phyloP scores from a whole-genome alignment of 2,888 invertebrate species.

The Trichogramma dendrolimi region DNA sequence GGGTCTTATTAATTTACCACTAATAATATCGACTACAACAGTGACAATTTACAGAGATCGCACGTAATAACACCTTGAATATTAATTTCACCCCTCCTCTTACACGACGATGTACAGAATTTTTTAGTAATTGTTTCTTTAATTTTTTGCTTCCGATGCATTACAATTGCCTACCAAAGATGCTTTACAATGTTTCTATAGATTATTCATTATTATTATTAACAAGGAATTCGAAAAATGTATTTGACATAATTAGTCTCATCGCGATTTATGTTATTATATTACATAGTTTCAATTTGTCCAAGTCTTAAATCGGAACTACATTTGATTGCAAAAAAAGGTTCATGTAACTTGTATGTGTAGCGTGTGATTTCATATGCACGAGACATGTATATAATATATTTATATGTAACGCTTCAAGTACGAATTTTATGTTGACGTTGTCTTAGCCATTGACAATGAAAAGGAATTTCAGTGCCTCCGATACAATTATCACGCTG shows the following conservation, averaged over 20 bases:
- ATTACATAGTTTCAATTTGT: constrained; percentile 20
- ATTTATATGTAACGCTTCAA: no score
- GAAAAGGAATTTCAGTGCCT: constrained; percentile 44
- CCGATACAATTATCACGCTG: constrained; percentile 28
- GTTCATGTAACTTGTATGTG: constrained; percentile 17
- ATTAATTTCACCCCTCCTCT: constrained; percentile 33
- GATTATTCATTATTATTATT: constrained; percentile 15
- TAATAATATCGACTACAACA: constrained; percentile 37
- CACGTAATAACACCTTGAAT: constrained; percentile 31
- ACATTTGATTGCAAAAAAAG: constrained; percentile 37
- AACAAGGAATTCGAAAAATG: constrained; percentile 18
- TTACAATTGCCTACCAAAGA: constrained; percentile 10
- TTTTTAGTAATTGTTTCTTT: background rate
- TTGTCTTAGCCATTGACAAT: constrained; percentile 31
- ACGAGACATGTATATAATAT: background rate
- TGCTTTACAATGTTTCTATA: constrained; percentile 24
- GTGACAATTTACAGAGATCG: constrained; percentile 34
- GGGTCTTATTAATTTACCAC: constrained; percentile 42
- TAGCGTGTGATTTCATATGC: constrained; percentile 7
- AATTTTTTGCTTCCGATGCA: constrained; percentile 5
- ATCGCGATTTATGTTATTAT: constrained; percentile 11
- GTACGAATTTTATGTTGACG: constrained; percentile 3
- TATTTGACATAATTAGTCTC: no score
- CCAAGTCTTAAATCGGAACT: constrained; percentile 30
- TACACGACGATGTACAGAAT: constrained; percentile 34